Evolutionary conservation across 2,113 vertebrate species (phyloP).

Genomic region (Emydura subglobosa): DNA sequence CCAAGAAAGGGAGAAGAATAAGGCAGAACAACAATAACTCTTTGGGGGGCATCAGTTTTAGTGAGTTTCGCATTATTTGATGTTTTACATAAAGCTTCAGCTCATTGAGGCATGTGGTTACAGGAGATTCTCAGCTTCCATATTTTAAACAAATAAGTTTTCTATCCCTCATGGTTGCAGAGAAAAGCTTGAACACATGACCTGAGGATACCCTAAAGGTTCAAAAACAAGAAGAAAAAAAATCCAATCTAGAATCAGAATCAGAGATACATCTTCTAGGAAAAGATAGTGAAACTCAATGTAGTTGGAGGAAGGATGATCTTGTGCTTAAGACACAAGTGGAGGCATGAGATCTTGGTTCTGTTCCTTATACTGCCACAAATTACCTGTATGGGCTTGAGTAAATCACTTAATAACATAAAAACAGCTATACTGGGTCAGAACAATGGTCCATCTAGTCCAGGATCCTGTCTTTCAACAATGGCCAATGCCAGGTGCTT

Average conservation of each 20-base stretch:
- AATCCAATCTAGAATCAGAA: neutral
- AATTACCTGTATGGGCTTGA: conserved; percentile 4
- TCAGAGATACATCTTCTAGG: neutral
- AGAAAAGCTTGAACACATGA: too few species aligned
- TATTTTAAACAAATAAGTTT: too few species aligned
- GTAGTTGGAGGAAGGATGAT: neutral
- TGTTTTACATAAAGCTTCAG: too few species aligned
- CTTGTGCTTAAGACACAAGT: neutral
- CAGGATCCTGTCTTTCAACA: too few species aligned
- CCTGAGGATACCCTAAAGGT: too few species aligned
- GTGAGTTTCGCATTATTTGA: too few species aligned
- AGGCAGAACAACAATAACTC: neutral
- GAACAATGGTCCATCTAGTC: too few species aligned
- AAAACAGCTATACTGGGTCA: too few species aligned
- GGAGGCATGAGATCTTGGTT: neutral
- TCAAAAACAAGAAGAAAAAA: too few species aligned
- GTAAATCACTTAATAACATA: conserved; percentile 18
- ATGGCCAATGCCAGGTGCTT: too few species aligned
- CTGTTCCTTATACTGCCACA: neutral
- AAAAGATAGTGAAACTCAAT: neutral
- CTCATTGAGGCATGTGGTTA: neutral
- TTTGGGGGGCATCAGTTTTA: too few species aligned
- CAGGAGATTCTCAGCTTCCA: neutral
- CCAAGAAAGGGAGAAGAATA: neutral
- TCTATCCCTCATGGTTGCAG: too few species aligned